Evolutionary conservation across 2,797 vertebrate species (phyloP), one percentile per base, ranked within the genome.

Genomic region (Pogoniulus pusillus): DNA sequence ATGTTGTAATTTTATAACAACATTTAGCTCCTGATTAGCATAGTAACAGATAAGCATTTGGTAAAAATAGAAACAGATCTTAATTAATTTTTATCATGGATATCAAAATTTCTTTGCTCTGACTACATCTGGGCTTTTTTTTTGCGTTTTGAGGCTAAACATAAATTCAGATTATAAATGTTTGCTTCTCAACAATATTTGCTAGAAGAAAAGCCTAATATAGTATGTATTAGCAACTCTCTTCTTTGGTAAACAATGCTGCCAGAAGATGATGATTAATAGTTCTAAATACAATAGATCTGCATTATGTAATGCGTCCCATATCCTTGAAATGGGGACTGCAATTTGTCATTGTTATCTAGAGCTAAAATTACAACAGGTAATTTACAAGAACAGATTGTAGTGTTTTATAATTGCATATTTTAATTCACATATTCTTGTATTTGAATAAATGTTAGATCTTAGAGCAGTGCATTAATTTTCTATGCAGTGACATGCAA

Each of bases 181-280:
- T 47, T 92, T 83, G 8, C 9, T 87, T 84, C 57, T 80, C 75
- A 93, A 83, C 65, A 87, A 91, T 91, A 89, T 75, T 60, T 91
- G 55, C 32, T 90, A 76, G 64, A 72, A 91, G 77, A 85, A 73
- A 94, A 85, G n/a, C 63, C 64, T 87, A 88, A 94, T 95, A 72
- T 64, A 87, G 72, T 78, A 81, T 63, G 70, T 85, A 35, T 79
- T 91, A 74, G 53, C 30, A 72, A 32, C 68, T 91, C 35, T 87
- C 70, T 93, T 91, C 64, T 73, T 88, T 69, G 68, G 79, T 93
- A 94, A 96, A 95, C 2, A 16, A 27, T 78, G 47, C 76, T 91
- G 57, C 91, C 63, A 77, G 74, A 91, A 14, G 5, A 91, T 41
- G 62, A 81, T 96, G 95, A 97, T 95, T 87, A 95, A 96, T 94